Conservation (phyloP, 2,113 vertebrate genomes). For the Stercorarius parasiticus region DNA sequence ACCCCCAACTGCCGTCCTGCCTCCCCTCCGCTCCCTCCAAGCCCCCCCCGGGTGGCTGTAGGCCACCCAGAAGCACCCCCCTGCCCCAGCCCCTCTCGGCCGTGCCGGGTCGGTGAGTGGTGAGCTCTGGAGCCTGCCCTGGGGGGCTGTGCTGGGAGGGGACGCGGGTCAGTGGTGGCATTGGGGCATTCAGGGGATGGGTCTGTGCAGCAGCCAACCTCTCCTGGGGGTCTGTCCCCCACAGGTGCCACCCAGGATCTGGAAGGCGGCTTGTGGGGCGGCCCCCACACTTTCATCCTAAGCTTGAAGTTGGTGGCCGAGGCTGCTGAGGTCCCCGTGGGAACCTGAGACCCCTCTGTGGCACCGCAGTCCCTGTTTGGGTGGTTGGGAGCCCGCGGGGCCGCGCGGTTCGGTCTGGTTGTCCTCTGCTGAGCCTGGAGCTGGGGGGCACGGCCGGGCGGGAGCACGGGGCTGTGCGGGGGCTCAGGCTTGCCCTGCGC, state of each 20-base stretch:
- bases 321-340: neutral
- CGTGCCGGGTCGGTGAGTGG: neutral
- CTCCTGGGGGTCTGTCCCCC: neutral
- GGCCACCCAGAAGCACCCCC: too few species aligned
- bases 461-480: neutral
- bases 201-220: neutral
- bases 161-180: fast-evolving
- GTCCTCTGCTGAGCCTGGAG: neutral
- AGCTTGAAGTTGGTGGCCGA: neutral
- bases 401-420: fast-evolving
- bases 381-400: neutral
- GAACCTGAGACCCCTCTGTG: neutral
- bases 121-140: neutral
- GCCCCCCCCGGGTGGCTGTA: neutral
- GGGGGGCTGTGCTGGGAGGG: neutral
- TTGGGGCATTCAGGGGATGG: fast-evolving
- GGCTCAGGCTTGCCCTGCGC: neutral
- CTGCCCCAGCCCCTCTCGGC: neutral
- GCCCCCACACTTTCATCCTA: neutral
- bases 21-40: fast-evolving
- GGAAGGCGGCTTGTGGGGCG: fast-evolving
- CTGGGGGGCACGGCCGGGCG: fast-evolving
- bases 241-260: neutral
- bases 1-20: neutral
- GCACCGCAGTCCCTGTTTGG: neutral